Conservation (phyloP, 2,888 invertebrate species). For the Germaria angustata region DNA sequence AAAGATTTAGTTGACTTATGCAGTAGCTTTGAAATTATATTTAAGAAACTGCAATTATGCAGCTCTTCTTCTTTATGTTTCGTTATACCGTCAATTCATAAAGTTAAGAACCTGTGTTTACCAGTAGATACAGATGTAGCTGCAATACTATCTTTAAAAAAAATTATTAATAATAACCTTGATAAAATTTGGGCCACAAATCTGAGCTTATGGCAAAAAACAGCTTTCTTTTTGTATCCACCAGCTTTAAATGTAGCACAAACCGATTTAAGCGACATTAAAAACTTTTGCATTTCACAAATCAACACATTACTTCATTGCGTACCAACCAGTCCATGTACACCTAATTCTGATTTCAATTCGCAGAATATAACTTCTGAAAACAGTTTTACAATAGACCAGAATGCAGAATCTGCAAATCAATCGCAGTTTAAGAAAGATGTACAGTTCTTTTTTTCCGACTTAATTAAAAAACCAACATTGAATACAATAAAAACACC, state of each 20-base stretch:
- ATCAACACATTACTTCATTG: slow-evolving; percentile 5
- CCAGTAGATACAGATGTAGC: slow-evolving; percentile 12
- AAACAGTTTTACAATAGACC: too few species aligned
- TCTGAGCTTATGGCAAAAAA: slow-evolving; percentile 56
- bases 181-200: slow-evolving; percentile 49
- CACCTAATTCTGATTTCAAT: background rate
- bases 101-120: slow-evolving; percentile 55
- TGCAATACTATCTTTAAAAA: slow-evolving; percentile 16
- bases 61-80: too few species aligned
- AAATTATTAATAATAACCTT: slow-evolving; percentile 31
- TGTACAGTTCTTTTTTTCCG: slow-evolving; percentile 55
- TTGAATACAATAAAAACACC: slow-evolving; percentile 7
- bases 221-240: slow-evolving; percentile 52
- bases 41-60: background rate
- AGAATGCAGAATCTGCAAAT: slow-evolving; percentile 19
- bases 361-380: slow-evolving; percentile 3
- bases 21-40: slow-evolving; percentile 6
- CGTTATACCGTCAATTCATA: slow-evolving; percentile 31
- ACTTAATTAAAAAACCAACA: slow-evolving; percentile 17
- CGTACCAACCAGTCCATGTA: slow-evolving; percentile 4
- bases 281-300: slow-evolving; percentile 26
- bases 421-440: slow-evolving; percentile 25
- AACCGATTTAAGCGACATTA: slow-evolving; percentile 41
- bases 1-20: background rate
- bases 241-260: slow-evolving; percentile 45